Evolutionary conservation across 1,140 invertebrate species (phyloP).

Genomic region (Octopus bimaculoides): DNA sequence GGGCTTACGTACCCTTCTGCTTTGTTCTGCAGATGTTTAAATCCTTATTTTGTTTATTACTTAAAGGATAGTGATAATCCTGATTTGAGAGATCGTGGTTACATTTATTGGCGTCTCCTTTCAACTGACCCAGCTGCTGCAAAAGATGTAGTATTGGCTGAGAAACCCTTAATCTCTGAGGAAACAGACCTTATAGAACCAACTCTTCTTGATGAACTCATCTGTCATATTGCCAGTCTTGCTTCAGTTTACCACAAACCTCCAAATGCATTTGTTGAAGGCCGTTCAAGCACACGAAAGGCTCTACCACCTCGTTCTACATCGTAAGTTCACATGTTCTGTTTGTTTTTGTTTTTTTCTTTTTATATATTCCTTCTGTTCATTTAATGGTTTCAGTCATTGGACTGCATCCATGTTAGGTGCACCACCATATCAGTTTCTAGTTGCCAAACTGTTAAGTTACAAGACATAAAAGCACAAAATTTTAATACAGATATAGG

Average conservation of each 20-base stretch:
- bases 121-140: slow-evolving; percentile 98
- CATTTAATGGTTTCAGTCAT: too few species aligned
- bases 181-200: slow-evolving; percentile 98
- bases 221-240: slow-evolving; percentile 97
- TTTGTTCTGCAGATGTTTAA: not conserved
- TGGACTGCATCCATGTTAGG: too few species aligned
- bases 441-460: too few species aligned
- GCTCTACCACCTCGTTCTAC: slow-evolving; percentile 49
- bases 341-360: too few species aligned
- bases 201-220: slow-evolving; percentile 94
- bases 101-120: slow-evolving; percentile 98
- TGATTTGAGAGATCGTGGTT: slow-evolving; percentile 95
- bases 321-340: slow-evolving; percentile 35
- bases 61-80: slow-evolving; percentile 95
- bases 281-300: slow-evolving; percentile 53
- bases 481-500: too few species aligned
- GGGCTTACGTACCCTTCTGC: not conserved
- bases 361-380: too few species aligned
- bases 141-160: slow-evolving; percentile 97
- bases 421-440: too few species aligned
- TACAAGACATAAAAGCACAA: too few species aligned
- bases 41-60: not conserved
- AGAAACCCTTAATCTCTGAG: slow-evolving; percentile 98
- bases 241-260: slow-evolving; percentile 99
- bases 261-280: slow-evolving; percentile 97